Evolutionary conservation across 1,140 invertebrate species (phyloP).

Genomic region (Zaprionus davidi): DNA sequence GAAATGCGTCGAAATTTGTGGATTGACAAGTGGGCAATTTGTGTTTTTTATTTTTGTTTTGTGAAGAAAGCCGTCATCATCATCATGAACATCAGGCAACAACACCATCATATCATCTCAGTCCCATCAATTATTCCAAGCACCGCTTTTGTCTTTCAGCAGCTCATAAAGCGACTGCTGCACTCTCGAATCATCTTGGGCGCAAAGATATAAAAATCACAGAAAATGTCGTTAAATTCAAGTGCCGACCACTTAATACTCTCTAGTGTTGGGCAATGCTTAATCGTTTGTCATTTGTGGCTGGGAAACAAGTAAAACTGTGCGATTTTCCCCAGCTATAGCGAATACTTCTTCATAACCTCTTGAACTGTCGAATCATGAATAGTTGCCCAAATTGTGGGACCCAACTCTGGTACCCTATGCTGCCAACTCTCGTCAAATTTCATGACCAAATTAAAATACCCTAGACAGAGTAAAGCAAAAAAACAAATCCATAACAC

Average conservation of each 20-base stretch:
- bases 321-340: background rate
- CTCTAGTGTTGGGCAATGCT: background rate
- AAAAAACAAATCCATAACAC: conserved; percentile 68
- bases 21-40: conserved; percentile 65
- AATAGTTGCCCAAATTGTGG: too few relatives aligned
- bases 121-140: conserved; percentile 64
- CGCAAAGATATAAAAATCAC: conserved; percentile 40
- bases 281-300: background rate
- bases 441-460: conserved; percentile 8
- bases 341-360: background rate
- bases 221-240: conserved; percentile 8
- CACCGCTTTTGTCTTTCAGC: conserved; percentile 41
- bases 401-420: background rate
- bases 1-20: conserved; percentile 53
- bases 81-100: conserved; percentile 43
- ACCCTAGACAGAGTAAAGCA: background rate
- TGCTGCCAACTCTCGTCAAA: conserved; percentile 1
- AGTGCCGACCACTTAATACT: conserved; percentile 1
- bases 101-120: conserved; percentile 46
- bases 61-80: conserved; percentile 32
- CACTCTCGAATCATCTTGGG: conserved; percentile 66
- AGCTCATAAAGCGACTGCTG: conserved; percentile 61
- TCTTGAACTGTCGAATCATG: too few relatives aligned
- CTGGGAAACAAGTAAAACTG: background rate
- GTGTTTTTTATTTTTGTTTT: conserved; percentile 23